Evolutionary conservation across 2,113 vertebrate species (phyloP), one percentile per base, ranked within the genome.

Genomic region (Gavialis gangeticus): DNA sequence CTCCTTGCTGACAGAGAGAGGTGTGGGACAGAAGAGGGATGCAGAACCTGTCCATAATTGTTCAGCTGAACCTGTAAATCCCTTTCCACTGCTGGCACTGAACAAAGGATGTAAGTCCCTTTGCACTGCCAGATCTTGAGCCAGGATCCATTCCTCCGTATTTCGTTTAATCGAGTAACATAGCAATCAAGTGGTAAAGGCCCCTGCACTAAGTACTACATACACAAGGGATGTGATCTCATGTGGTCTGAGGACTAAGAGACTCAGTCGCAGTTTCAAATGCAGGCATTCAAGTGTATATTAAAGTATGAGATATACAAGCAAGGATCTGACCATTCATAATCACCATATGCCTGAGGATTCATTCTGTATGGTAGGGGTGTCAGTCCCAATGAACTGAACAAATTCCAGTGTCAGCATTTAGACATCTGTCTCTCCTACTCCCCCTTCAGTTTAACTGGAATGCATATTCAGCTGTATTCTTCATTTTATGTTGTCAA

Each of bases 281-380:
- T 84, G 28, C 82, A 71, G 78, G n/a, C 94, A 93, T 60, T 84
- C 85, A 88, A 95, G 91, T 69, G 2, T 34, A 75, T 69, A 82
- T 63, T 67, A 28, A 67, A 82, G 37, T 1, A 0, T n/a, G 13
- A 93, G 22, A 91, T 54, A 75, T 19, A 94, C 76, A 84, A 91
- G 10, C 34, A 90, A 75, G 91, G 18, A 4, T 87, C 27, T 89
- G 16, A 6, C 64, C 2, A 55, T 76, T 91, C 56, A 79, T 28
- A 2, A 83, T 78, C 78, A 59, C 67, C 57, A 79, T 83, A 67
- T 89, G 21, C 22, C 22, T 83, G 55, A 30, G 89, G 64, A 81
- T 12, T 15, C 58, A 71, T 17, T 90, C 86, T 59, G 27, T n/a
- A 56, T 87, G 90, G 90, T 85, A 83, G 77, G 84, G 67, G 90